These are phyloP conservation scores for Xestia sexstrigata DNA, from an alignment of 2,888 invertebrate species.

Conservation along the genomic window DNA sequence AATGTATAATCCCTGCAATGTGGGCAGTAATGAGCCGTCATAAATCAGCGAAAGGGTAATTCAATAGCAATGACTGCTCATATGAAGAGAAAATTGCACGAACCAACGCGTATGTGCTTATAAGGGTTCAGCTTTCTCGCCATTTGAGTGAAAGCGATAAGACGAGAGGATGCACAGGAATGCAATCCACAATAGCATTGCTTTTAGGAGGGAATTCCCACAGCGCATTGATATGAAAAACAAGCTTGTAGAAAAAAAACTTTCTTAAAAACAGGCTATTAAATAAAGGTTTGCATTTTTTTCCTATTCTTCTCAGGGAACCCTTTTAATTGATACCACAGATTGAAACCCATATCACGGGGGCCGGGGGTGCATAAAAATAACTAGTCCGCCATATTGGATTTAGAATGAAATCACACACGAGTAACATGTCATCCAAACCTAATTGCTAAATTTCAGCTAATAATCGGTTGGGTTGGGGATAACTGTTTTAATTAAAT, in stretches of 20 bases:
- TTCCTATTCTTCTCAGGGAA: too few species aligned
- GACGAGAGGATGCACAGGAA: conserved; percentile 70
- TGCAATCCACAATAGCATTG: conserved; percentile 59
- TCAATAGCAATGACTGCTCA: conserved; percentile 58
- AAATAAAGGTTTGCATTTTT: too few species aligned
- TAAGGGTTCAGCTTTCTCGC: conserved; percentile 68
- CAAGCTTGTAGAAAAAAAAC: not conserved
- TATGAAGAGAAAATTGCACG: conserved; percentile 64
- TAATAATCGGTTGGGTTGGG: too few species aligned
- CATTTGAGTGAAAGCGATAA: conserved; percentile 71
- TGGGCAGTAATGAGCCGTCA: conserved; percentile 52
- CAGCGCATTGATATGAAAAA: conserved; percentile 7
- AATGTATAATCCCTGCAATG: conserved; percentile 61
- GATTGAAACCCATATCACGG: too few species aligned
- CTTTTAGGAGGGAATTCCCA: conserved; percentile 31
- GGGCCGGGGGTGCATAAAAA: not conserved
- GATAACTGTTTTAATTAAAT: too few species aligned
- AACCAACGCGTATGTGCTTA: conserved; percentile 46
- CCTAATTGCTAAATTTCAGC: too few species aligned
- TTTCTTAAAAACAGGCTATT: too few species aligned
- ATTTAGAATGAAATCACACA: too few species aligned
- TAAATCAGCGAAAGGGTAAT: conserved; percentile 61
- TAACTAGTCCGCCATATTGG: too few species aligned
- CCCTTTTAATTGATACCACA: too few species aligned
- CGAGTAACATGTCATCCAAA: too few species aligned